Conservation (phyloP, 64 coral and sea anemone species). For the Porites lutea region DNA sequence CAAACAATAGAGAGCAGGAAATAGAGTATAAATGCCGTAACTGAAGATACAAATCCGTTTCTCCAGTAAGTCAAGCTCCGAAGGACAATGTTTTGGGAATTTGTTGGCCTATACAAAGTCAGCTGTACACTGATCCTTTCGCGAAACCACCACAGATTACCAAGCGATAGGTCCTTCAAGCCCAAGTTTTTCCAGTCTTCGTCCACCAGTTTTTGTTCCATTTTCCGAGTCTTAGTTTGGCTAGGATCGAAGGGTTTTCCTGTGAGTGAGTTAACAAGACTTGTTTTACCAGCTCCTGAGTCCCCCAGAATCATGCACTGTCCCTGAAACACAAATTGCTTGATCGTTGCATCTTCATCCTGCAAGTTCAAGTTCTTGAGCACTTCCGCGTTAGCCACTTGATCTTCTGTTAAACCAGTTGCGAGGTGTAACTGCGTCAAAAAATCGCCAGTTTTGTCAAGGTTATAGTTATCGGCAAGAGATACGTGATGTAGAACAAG, state of each 20-base stretch:
- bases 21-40: too few relatives aligned
- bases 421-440: too few relatives aligned
- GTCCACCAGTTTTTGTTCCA: slow-evolving; percentile 37
- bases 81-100: too few relatives aligned
- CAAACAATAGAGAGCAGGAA: too few relatives aligned
- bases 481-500: too few relatives aligned
- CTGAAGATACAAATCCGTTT: too few relatives aligned
- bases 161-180: background rate
- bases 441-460: too few relatives aligned
- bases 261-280: slow-evolving; percentile 38
- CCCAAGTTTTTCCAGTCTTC: slow-evolving; percentile 29
- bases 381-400: slow-evolving; percentile 21
- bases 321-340: slow-evolving; percentile 53
- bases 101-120: too few relatives aligned
- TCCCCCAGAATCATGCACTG: slow-evolving; percentile 62
- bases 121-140: background rate
- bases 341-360: background rate
- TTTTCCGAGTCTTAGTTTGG: slow-evolving; percentile 34
- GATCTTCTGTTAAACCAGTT: background rate
- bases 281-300: slow-evolving; percentile 57
- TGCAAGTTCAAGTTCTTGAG: slow-evolving; percentile 8
- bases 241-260: slow-evolving; percentile 30
- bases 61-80: too few relatives aligned
- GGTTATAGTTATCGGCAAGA: too few relatives aligned
- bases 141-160: background rate